Evolutionary conservation across 2,113 vertebrate genomes (phyloP).

Genomic region (Melanerpes formicivorus): DNA sequence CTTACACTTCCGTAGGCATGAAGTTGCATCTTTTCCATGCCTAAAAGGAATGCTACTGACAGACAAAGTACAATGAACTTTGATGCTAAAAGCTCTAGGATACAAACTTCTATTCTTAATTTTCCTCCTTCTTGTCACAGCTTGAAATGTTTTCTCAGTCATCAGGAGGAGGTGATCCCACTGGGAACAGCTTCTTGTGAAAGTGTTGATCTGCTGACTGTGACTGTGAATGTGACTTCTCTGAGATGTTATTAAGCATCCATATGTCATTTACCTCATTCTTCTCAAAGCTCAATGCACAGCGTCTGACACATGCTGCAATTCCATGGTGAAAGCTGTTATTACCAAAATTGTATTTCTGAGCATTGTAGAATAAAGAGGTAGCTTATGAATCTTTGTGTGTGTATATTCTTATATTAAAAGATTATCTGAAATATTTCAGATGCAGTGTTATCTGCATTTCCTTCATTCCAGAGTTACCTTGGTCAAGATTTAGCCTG

Average conservation of each 20-base stretch:
- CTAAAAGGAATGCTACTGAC: not conserved
- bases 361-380: not conserved
- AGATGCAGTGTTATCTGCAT: not conserved
- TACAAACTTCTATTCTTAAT: not conserved
- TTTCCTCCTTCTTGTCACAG: constrained; percentile 27
- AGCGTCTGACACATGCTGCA: not conserved
- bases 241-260: constrained; percentile 23
- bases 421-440: not conserved
- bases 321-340: not conserved
- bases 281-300: not conserved
- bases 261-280: not conserved
- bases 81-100: not conserved
- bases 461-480: not conserved
- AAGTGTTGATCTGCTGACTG: constrained; percentile 50
- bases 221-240: constrained; percentile 46
- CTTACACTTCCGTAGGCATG: not conserved
- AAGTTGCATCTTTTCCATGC: not conserved
- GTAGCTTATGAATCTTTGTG: not conserved
- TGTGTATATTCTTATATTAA: not conserved
- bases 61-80: not conserved
- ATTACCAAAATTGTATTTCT: not conserved
- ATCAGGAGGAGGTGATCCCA: constrained; percentile 11
- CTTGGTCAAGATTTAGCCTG: not conserved
- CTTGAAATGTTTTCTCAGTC: constrained; percentile 30
- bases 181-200: constrained; percentile 21